These are phyloP conservation scores for Grantiella picta DNA, from an alignment of 2,113 vertebrate genomes.

Conservation along the genomic window DNA sequence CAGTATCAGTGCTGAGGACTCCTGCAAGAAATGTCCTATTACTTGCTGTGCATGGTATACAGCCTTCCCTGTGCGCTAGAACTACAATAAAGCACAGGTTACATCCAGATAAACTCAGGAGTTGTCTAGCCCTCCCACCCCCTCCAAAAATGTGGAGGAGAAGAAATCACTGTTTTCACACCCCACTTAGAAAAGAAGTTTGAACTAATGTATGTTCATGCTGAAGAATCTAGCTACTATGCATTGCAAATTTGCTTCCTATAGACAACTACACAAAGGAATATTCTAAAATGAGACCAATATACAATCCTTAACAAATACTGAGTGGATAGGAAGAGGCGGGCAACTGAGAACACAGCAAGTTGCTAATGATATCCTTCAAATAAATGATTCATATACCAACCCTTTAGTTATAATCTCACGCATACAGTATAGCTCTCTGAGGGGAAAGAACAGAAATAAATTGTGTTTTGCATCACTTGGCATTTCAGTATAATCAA, in stretches of 20 bases:
- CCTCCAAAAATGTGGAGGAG: neutral
- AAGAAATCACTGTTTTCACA: neutral
- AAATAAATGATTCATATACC: neutral
- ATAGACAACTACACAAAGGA: neutral
- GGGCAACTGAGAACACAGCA: neutral
- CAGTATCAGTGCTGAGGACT: neutral
- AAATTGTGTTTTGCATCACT: neutral
- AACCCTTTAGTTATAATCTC: neutral
- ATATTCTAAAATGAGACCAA: neutral
- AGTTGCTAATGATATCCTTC: slow-evolving; percentile 6
- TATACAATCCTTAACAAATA: neutral
- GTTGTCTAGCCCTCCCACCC: neutral
- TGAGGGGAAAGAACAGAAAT: neutral
- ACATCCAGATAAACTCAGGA: neutral
- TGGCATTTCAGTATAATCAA: slow-evolving; percentile 1
- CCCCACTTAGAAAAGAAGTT: neutral
- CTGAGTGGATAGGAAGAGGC: neutral
- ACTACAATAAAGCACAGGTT: neutral
- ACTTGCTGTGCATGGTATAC: neutral
- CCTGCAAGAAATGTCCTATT: neutral
- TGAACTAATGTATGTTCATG: neutral
- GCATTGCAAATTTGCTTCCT: neutral
- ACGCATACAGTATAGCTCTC: neutral
- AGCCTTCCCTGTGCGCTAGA: neutral
- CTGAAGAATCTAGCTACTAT: neutral